Percentiles rank a stretch among this genome's conserved stretches.
phyloP scores from a whole-genome alignment of 2,113 vertebrate genomes.

The Spheniscus mendiculus region DNA sequence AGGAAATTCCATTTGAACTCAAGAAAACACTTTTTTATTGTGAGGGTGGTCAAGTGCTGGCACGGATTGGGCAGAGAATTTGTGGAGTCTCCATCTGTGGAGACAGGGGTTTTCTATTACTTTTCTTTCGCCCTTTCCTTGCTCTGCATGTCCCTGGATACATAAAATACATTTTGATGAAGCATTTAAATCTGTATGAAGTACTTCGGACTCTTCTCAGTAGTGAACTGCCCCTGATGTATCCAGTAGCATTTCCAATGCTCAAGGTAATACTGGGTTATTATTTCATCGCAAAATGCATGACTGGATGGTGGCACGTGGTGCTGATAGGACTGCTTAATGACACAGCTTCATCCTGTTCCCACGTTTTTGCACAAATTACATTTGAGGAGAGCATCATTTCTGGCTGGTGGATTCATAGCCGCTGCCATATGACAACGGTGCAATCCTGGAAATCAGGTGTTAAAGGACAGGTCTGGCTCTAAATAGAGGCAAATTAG shows the following conservation, averaged over 20 bases:
- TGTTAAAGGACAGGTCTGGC: neutral
- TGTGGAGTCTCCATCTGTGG: neutral
- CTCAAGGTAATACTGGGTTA: neutral
- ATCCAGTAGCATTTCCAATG: neutral
- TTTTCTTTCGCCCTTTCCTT: neutral
- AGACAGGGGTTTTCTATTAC: neutral
- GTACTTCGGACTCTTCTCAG: neutral
- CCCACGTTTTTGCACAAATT: neutral
- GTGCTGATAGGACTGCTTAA: neutral
- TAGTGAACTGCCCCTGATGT: neutral
- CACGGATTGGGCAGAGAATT: neutral
- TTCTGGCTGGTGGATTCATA: neutral
- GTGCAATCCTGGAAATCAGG: neutral
- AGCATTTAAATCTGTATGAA: neutral
- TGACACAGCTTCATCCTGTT: neutral
- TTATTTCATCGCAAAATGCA: neutral
- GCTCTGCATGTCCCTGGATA: neutral
- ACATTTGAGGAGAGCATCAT: neutral
- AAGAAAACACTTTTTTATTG: neutral
- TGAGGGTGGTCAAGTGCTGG: neutral
- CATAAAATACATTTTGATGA: neutral
- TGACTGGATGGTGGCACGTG: neutral
- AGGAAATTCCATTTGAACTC: neutral
- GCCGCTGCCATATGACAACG: neutral
- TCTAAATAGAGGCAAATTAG: neutral